phyloP scores from a whole-genome alignment of 2,113 vertebrate genomes.

The Perca flavescens region DNA sequence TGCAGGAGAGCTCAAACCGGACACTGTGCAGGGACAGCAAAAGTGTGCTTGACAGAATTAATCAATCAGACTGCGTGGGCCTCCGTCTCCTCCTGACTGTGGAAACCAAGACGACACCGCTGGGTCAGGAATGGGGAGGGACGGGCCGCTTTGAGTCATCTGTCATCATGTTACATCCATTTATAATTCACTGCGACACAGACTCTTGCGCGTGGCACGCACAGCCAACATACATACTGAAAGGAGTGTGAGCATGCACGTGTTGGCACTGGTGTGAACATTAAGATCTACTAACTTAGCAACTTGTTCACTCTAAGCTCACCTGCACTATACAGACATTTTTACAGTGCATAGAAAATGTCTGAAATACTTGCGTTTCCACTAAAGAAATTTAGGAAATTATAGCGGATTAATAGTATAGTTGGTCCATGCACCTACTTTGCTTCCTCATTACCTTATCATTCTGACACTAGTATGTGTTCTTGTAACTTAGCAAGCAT shows the following conservation, averaged over 20 bases:
- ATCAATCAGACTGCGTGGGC: slow-evolving; percentile 68
- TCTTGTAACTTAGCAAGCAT: neutral
- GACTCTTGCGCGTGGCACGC: slow-evolving; percentile 20
- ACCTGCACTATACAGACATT: neutral
- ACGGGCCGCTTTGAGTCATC: slow-evolving; percentile 61
- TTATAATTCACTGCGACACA: slow-evolving; percentile 75
- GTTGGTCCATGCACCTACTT: neutral
- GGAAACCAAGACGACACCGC: slow-evolving; percentile 75
- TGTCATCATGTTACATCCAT: slow-evolving; percentile 71
- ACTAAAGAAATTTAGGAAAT: slow-evolving; percentile 6
- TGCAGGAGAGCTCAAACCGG: slow-evolving; percentile 56
- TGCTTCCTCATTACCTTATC: slow-evolving; percentile 10
- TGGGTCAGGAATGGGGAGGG: slow-evolving; percentile 57
- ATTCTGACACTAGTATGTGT: slow-evolving; percentile 7
- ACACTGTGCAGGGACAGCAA: slow-evolving; percentile 75
- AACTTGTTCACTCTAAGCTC: slow-evolving; percentile 13
- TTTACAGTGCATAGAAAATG: neutral
- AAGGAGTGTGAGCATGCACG: slow-evolving; percentile 12
- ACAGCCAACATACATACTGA: slow-evolving; percentile 17
- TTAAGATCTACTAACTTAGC: slow-evolving; percentile 22
- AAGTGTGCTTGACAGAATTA: slow-evolving; percentile 76
- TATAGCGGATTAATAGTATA: no score
- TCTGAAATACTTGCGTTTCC: neutral
- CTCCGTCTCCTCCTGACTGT: slow-evolving; percentile 58
- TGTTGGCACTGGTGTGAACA: slow-evolving; percentile 43